A percentile compares a stretch with the other conserved stretches of the same genome.
Conservation (phyloP, 2,888 invertebrate species). For the Stenotaenia linearis region DNA sequence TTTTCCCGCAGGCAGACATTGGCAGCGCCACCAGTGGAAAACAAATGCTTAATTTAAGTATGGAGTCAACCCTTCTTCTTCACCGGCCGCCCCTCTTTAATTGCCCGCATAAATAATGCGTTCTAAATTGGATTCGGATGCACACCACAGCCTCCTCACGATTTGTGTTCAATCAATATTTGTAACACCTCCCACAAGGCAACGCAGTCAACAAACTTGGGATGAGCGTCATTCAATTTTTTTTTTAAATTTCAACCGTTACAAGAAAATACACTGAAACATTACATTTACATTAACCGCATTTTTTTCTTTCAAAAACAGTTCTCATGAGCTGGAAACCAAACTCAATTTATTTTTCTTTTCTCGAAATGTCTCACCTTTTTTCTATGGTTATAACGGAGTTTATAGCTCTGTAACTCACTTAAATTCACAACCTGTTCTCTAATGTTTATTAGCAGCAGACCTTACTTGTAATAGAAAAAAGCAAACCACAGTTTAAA, state of each 20-base stretch:
- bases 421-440: not conserved
- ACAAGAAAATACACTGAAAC: too few relatives aligned
- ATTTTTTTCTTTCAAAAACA: not conserved
- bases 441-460: not conserved
- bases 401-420: not conserved
- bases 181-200: not conserved
- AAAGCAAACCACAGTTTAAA: not conserved
- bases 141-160: conserved; percentile 6
- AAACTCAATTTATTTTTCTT: not conserved
- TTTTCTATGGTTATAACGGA: not conserved
- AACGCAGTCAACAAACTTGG: not conserved
- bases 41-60: conserved; percentile 24
- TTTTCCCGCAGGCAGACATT: not conserved
- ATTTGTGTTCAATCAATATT: conserved; percentile 24
- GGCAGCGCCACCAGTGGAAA: conserved; percentile 7
- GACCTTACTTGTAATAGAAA: not conserved
- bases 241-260: not conserved
- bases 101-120: conserved; percentile 26
- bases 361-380: not conserved
- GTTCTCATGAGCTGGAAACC: not conserved
- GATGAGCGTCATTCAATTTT: not conserved
- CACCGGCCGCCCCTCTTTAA: conserved; percentile 14
- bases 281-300: too few relatives aligned
- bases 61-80: conserved; percentile 1
- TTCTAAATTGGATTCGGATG: conserved; percentile 21